Base-by-base conservation (phyloP, 2,797 vertebrate species). In the Semaprochilodus insignis region DNA sequence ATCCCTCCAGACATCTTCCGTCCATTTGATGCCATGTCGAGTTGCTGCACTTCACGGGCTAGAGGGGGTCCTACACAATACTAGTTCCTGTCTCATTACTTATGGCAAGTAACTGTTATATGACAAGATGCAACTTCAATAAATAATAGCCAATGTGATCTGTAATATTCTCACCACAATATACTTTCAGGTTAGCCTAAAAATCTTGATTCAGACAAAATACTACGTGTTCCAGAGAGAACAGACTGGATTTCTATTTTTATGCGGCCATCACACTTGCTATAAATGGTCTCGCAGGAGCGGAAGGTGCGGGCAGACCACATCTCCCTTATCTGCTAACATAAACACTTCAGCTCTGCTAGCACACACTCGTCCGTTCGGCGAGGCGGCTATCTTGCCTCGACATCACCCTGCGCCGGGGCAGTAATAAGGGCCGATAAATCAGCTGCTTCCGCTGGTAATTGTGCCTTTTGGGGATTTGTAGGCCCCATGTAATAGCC, bases 381-480 rank as follows among this genome's bases (percentile, higher is more conserved):
- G 78, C 75, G 44, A 79, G 76, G 76, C 4, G 34, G 63, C 34
- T 82, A 73, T 79, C 84, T 85, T 79, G 48, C 73, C 52, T 44
- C 44, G 34, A 81, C 77, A 82, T 81, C 60, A 63, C 63, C 66
- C 78, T 72, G 57, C 81, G 84, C 81, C 75, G n/a, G 67, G 69
- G 69, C 60, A 44, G 19, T 86, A 83, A 85, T 88, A 88, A 87
- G 83, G 67, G 78, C 77, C 83, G 72, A 86, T 88, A 90, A 87
- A 82, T 88, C 81, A 85, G 85, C 76, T 87, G 83, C 77, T 88
- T 88, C 82, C 63, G 62, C 72, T 78, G 82, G 87, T 91, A 89
- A 90, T 90, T 90, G 83, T 89, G 87, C 86, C 89, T 85, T 88
- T 78, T 83, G 88, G 89, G 89, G 83, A 81, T 89, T 91, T 83